Base-by-base conservation (phyloP, 2,888 invertebrate species). In the Drosophila colorata region DNA sequence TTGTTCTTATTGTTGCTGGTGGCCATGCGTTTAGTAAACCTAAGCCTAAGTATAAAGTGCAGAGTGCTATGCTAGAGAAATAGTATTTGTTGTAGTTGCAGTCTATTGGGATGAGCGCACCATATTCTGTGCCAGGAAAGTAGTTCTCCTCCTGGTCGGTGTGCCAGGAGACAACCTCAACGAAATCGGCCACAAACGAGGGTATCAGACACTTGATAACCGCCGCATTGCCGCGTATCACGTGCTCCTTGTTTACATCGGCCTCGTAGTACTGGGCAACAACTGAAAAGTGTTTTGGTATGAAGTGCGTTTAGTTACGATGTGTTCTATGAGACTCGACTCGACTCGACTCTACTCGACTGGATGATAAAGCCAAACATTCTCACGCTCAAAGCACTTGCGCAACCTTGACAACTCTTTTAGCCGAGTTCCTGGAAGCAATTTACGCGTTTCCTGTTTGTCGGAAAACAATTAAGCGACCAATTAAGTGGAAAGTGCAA, bases 111-210 rank as follows among this genome's bases (percentile, higher is more conserved):
- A 25, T 6, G 20, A 51, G 48, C 92, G 90, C 92, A 92, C 92
- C 92, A 81, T 92, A 91, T 92, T 92, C 91, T 72, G 90, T 87
- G 83, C 90, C 92, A 25, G 92, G 90, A 74, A 91, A 91, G 69
- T 91, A 92, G 76, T 90, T 91, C 73, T 92, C 92, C 69, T 92
- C 91, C 78, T 87, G 87, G 92, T 97, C 96, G 77, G 96, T 96
- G 83, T 96, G 96, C 97, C 97, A 97, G 41, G 96, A 96, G 46
- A 96, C 94, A 79, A 98, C 97, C 88, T 94, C 94, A 71, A 98
- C 97, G 92, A 98, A 98, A 93, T 98, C 98, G 74, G 97, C 97
- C 71, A 98, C 97, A 93, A 97, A 98, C 53, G 97, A 97, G 33
- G 98, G 98, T 89, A 97, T 96, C 87, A 96, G 95, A 93, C 97